These are phyloP conservation scores for Mungos mungo DNA, from an alignment of 2,113 vertebrate species.

Conservation along the genomic window DNA sequence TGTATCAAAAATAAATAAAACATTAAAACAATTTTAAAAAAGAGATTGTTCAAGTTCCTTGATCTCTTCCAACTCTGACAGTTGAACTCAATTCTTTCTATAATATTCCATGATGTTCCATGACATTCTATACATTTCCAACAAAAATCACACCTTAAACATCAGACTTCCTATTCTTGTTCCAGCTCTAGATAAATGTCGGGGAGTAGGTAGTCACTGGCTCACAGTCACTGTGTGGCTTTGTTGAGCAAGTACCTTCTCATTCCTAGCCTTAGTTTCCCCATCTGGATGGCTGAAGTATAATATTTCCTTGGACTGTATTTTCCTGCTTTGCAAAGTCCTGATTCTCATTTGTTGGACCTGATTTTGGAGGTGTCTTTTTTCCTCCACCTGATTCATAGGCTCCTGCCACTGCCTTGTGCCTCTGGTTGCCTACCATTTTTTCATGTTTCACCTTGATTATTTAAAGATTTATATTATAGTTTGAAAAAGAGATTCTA, in stretches of 20 bases:
- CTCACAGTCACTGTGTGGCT: not conserved
- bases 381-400: not conserved
- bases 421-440: not conserved
- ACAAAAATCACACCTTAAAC: constrained; percentile 21
- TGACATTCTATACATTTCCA: constrained; percentile 8
- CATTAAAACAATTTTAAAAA: no score
- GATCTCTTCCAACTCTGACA: not conserved
- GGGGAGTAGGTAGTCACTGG: not conserved
- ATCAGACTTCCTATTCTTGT: not conserved
- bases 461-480: not conserved
- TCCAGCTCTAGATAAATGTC: not conserved
- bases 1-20: no score
- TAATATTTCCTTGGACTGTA: constrained; percentile 7
- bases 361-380: not conserved
- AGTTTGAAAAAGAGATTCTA: constrained; percentile 35
- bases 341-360: constrained; percentile 19
- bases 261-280: not conserved
- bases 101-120: not conserved
- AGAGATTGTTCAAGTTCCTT: not conserved
- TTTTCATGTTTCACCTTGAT: constrained; percentile 40
- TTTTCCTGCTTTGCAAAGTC: constrained; percentile 42
- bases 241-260: not conserved
- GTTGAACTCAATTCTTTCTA: constrained; percentile 21
- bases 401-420: not conserved
- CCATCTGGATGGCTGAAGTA: not conserved